Percentiles rank a stretch among this genome's conserved stretches.
phyloP scores from a whole-genome alignment of 2,888 invertebrate genomes.

The Steromphala cineraria region DNA sequence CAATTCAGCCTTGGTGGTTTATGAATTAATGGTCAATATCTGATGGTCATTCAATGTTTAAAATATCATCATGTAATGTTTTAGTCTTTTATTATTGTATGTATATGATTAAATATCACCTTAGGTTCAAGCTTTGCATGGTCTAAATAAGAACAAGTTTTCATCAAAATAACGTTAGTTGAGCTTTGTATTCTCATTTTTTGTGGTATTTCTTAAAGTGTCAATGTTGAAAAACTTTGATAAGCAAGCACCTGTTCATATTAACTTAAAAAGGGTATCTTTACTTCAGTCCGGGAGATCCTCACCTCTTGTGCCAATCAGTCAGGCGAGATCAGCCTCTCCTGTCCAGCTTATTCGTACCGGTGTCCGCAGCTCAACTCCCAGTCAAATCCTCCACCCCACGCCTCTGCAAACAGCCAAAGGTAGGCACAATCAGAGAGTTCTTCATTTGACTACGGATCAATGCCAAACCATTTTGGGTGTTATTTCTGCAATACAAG shows the following conservation, averaged over 20 bases:
- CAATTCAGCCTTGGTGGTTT: too few species aligned
- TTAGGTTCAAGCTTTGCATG: too few species aligned
- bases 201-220: neutral
- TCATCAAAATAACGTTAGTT: too few species aligned
- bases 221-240: neutral
- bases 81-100: too few species aligned
- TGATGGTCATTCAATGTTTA: too few species aligned
- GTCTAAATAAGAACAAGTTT: too few species aligned
- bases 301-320: conserved; percentile 43
- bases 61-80: too few species aligned
- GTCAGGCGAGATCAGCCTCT: conserved; percentile 2
- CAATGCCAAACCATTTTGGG: too few species aligned
- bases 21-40: too few species aligned
- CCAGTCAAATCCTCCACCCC: conserved; percentile 9
- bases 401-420: conserved; percentile 4
- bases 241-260: neutral
- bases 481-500: too few species aligned
- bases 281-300: conserved; percentile 45
- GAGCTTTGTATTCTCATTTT: neutral
- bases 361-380: conserved; percentile 12
- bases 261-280: neutral
- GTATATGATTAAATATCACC: too few species aligned
- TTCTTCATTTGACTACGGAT: too few species aligned
- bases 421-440: neutral
- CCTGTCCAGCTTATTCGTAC: conserved; percentile 22